A percentile compares a stretch with the other conserved stretches of the same genome.
phyloP scores from a whole-genome alignment of 2,113 vertebrate species.

The Syngnathus floridae region DNA sequence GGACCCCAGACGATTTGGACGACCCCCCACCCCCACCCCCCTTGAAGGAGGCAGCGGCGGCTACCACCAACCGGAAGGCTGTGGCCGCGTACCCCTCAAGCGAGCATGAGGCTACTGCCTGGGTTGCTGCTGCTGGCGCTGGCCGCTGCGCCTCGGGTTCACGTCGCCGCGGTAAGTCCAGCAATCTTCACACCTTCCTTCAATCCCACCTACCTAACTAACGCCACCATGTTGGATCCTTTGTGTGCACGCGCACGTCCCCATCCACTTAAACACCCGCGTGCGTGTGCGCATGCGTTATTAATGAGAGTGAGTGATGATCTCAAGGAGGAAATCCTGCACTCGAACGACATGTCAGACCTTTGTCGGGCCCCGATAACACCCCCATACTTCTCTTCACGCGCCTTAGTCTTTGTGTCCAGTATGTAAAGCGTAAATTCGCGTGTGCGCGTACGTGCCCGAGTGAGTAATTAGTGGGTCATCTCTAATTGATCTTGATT shows the following conservation, averaged over 20 bases:
- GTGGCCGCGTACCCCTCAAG: conserved; percentile 37
- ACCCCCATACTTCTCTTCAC: background rate
- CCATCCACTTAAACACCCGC: background rate
- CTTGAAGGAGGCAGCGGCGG: conserved; percentile 52
- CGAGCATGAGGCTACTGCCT: conserved; percentile 70
- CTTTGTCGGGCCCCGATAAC: conserved; percentile 39
- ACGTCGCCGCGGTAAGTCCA: conserved; percentile 25
- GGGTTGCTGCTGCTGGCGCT: conserved; percentile 54
- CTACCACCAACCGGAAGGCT: conserved; percentile 44
- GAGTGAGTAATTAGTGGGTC: conserved; percentile 62
- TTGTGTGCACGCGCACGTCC: conserved; percentile 5
- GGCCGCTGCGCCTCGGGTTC: conserved; percentile 63
- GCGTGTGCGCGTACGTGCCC: conserved; percentile 6
- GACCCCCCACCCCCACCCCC: background rate
- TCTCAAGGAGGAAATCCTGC: conserved; percentile 58
- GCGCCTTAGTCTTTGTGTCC: conserved; percentile 28
- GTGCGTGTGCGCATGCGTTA: background rate
- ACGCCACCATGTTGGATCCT: conserved; percentile 2
- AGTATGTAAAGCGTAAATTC: conserved; percentile 6
- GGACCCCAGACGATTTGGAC: background rate
- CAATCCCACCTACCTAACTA: background rate
- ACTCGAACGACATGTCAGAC: conserved; percentile 62
- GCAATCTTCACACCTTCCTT: background rate
- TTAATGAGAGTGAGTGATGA: conserved; percentile 24
- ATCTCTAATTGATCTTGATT: conserved; percentile 67